Conservation (phyloP, 2,113 vertebrate species). For the Sclerurus mexicanus region DNA sequence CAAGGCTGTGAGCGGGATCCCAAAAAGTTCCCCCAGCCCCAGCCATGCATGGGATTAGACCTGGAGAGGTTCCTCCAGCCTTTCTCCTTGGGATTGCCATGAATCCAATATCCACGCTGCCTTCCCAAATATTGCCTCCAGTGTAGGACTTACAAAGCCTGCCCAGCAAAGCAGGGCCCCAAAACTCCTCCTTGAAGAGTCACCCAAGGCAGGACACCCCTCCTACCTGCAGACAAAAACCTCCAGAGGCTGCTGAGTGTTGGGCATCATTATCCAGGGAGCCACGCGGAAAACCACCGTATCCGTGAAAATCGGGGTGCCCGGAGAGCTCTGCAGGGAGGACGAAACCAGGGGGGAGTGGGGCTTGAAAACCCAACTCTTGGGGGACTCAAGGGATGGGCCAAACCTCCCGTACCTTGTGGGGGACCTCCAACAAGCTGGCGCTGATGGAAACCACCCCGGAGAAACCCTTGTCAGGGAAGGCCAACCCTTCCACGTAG, state of each 20-base stretch:
- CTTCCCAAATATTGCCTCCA: not conserved
- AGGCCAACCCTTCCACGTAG: slow-evolving; percentile 86
- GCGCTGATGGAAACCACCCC: slow-evolving; percentile 81
- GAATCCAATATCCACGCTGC: accelerated
- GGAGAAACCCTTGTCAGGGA: slow-evolving; percentile 80
- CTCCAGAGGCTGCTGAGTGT: slow-evolving; percentile 84
- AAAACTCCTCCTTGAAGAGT: not conserved
- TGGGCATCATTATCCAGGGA: slow-evolving; percentile 98
- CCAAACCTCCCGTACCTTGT: slow-evolving; percentile 46
- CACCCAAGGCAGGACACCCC: not conserved
- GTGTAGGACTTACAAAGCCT: too few species aligned
- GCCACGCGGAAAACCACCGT: slow-evolving; percentile 84
- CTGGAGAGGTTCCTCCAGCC: not conserved
- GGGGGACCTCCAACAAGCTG: slow-evolving; percentile 77
- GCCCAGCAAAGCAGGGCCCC: accelerated
- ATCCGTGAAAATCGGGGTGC: slow-evolving; percentile 88
- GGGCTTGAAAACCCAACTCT: accelerated
- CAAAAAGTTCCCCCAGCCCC: accelerated
- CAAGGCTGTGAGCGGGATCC: not conserved
- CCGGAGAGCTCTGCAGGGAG: slow-evolving; percentile 64
- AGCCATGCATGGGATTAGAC: accelerated
- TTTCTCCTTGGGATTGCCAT: not conserved
- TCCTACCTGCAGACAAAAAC: slow-evolving; percentile 87
- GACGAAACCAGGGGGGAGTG: accelerated
- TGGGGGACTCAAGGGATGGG: accelerated